These are phyloP conservation scores for Cheiracanthium punctorium DNA, from an alignment of 2,888 invertebrate species.

Conservation along the genomic window DNA sequence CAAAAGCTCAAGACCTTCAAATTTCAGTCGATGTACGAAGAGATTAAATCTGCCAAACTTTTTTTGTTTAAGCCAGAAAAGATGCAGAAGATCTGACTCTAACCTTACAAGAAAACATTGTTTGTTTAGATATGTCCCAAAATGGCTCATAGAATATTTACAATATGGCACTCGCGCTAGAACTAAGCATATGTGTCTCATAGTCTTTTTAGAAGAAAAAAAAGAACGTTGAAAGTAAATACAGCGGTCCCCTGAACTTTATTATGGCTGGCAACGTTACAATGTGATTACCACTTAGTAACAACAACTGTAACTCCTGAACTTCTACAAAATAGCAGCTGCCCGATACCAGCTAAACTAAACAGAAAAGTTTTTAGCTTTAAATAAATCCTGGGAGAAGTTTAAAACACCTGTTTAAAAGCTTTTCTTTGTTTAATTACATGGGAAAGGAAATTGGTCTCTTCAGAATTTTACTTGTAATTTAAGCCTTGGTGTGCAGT, in stretches of 20 bases:
- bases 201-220: not conserved
- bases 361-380: conserved; percentile 20
- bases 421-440: not conserved
- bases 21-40: not conserved
- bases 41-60: not conserved
- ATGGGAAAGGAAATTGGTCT: not conserved
- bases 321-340: conserved; percentile 43
- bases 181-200: conserved; percentile 36
- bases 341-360: conserved; percentile 29
- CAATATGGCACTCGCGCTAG: conserved; percentile 38
- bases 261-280: conserved; percentile 65
- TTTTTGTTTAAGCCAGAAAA: not conserved
- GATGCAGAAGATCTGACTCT: not conserved
- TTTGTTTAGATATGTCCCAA: conserved; percentile 49
- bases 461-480: not conserved
- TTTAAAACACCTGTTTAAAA: conserved; percentile 51
- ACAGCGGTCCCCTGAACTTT: conserved; percentile 21
- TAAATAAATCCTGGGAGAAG: conserved; percentile 27
- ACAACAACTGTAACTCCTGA: conserved; percentile 53
- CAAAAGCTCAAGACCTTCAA: too few species aligned
- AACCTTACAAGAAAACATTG: conserved; percentile 20
- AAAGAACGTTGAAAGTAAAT: conserved; percentile 12
- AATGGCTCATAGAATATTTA: conserved; percentile 59
- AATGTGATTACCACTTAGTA: conserved; percentile 58
- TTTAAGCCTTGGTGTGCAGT: too few species aligned